These are phyloP conservation scores for Petrocephalus microphthalmus DNA, from an alignment of 2,113 vertebrate species.

Conservation along the genomic window DNA sequence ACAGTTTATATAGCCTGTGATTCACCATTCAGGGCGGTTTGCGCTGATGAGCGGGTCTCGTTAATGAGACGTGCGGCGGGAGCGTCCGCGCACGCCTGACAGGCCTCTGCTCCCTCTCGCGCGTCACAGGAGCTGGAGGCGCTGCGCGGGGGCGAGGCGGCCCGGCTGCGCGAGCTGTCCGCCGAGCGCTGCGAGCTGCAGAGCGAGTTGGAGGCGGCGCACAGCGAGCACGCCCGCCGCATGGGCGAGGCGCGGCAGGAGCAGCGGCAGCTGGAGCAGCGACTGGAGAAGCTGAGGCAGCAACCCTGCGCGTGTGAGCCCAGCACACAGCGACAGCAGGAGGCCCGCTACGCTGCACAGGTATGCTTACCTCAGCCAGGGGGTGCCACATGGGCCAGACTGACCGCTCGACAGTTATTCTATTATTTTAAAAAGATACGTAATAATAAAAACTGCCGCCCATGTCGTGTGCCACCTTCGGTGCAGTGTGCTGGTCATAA, in stretches of 20 bases:
- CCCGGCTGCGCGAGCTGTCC: slow-evolving; percentile 78
- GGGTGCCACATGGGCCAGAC: background rate
- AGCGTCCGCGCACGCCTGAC: background rate
- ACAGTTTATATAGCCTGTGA: background rate
- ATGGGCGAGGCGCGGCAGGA: slow-evolving; percentile 88
- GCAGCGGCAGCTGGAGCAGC: slow-evolving; percentile 86
- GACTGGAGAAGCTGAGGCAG: slow-evolving; percentile 87
- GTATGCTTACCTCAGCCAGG: slow-evolving; percentile 51
- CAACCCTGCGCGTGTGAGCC: slow-evolving; percentile 86
- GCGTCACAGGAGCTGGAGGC: slow-evolving; percentile 67
- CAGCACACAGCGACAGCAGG: slow-evolving; percentile 75
- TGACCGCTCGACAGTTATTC: background rate
- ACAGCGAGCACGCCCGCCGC: slow-evolving; percentile 83
- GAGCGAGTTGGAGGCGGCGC: slow-evolving; percentile 84
- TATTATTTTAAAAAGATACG: background rate
- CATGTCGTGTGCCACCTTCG: background rate
- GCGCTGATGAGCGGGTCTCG: background rate
- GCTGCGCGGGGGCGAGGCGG: slow-evolving; percentile 70
- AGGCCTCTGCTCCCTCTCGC: background rate
- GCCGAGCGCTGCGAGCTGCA: slow-evolving; percentile 84
- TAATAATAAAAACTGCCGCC: background rate
- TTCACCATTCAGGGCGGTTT: background rate
- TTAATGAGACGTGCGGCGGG: background rate
- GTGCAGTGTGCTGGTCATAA: background rate
- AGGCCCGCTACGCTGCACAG: slow-evolving; percentile 88